Conservation (phyloP, 2,797 vertebrate species). For the Artibeus lituratus region DNA sequence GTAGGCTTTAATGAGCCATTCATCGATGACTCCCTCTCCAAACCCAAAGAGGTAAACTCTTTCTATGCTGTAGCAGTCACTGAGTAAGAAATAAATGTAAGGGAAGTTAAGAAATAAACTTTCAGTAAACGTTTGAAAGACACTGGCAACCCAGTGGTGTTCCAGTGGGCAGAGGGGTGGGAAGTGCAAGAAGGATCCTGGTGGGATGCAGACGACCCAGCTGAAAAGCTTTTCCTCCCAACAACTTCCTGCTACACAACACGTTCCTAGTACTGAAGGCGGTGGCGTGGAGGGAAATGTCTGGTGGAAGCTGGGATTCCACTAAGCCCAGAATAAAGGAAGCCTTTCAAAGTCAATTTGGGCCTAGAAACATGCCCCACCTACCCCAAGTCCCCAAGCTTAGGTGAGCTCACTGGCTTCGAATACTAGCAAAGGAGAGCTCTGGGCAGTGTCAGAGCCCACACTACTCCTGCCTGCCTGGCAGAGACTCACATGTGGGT, state of each 20-base stretch:
- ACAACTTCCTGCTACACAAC: slow-evolving; percentile 8
- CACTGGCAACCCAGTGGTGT: background rate
- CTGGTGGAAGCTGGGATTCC: background rate
- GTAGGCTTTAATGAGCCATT: slow-evolving; percentile 76
- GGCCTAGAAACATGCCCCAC: background rate
- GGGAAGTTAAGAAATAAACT: no score
- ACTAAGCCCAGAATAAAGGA: background rate
- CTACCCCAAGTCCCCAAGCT: background rate
- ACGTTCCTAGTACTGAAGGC: background rate
- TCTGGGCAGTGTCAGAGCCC: background rate
- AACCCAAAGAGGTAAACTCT: background rate
- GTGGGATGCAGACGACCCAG: background rate
- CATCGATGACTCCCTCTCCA: slow-evolving; percentile 30
- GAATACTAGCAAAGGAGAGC: background rate
- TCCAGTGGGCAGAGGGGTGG: background rate
- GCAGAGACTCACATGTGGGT: background rate
- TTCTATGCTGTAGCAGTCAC: background rate
- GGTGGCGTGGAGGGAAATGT: background rate
- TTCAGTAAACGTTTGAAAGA: background rate
- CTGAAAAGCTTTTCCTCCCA: background rate
- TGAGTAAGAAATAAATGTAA: background rate
- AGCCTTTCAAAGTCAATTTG: background rate
- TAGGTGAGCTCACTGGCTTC: rapidly evolving
- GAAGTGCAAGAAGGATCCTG: background rate
- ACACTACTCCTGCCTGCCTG: background rate